Base-by-base conservation (phyloP, 2,797 vertebrate species). In the Eulemur mongoz region DNA sequence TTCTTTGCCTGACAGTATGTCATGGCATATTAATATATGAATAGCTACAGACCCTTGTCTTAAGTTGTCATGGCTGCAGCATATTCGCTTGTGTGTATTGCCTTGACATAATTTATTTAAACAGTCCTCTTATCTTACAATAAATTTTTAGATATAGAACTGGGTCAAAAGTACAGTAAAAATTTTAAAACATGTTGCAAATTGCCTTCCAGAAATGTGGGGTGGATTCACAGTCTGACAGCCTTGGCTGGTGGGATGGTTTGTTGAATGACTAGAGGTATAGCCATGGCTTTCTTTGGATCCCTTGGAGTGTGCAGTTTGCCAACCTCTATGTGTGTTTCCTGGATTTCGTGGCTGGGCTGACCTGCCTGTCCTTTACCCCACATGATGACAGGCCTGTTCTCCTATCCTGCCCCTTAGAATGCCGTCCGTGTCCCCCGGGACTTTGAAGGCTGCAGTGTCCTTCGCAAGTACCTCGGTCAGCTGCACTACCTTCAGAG, bases 401-500 rank as follows among this genome's bases (percentile, higher is more conserved):
- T 70, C 35, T 94, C 76, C 45, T 38, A 5, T 93, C 85, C 3
- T 18, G 0, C 22, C 70, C 80, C 25, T 12, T 98, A 99, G 99
- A 99, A 98, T 0, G 99, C 99, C 0, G 98, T 99, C 61, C 99
- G 99, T 0, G 99, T 99, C 8, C 99, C 99, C 1, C 98, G 99
- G 94, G 99, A 99, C 96, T 99, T 99, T 0, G 99, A 99, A 98
- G 99, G 99, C 95, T 99, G 99, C 99, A 99, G 99, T 97, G 99
- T 99, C 0, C 97, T 99, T 96, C 99, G 99, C 96, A 99, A 99
- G 80, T 99, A 99, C 98, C 99, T 99, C 0, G 99, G 99, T 5
- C 99, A 99, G 93, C 99, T 99, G 88, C 99, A 99, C 97, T 99
- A 99, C 98, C 98, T 99, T 96, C 99, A 99, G 98, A 99, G 99